Conservation (phyloP, 2,888 invertebrate genomes). For the Hirtodrosophila duncani region DNA sequence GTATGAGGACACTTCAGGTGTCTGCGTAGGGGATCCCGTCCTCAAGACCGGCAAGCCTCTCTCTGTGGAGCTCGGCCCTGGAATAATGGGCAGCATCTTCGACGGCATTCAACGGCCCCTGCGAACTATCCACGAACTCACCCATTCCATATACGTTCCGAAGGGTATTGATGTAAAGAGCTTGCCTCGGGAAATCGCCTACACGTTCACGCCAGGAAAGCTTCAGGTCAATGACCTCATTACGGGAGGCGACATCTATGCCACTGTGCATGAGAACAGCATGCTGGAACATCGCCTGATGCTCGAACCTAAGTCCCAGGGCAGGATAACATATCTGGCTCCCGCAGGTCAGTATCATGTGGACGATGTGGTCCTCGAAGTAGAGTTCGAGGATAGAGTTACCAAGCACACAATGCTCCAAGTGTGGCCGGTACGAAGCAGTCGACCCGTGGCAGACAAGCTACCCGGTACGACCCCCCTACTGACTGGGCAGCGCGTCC, state of each 20-base stretch:
- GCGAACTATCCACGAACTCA: conserved; percentile 95
- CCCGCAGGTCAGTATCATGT: conserved; percentile 95
- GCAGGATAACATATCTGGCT: conserved; percentile 96
- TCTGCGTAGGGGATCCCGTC: conserved; percentile 99
- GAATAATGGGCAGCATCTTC: conserved; percentile 99
- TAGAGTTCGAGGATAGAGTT: conserved; percentile 97
- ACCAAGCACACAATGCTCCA: conserved; percentile 96
- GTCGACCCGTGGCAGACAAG: conserved; percentile 97
- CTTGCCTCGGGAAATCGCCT: conserved; percentile 86
- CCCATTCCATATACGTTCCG: conserved; percentile 98
- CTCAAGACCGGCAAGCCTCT: conserved; percentile 98
- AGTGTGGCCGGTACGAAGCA: conserved; percentile 99
- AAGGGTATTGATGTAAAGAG: conserved; percentile 97
- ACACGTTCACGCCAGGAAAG: conserved; percentile 93
- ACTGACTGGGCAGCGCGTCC: conserved; percentile 97
- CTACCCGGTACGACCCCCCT: conserved; percentile 98
- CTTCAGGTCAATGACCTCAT: conserved; percentile 95
- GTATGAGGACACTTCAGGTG: conserved; percentile 97
- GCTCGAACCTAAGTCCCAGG: conserved; percentile 94
- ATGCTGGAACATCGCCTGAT: conserved; percentile 97
- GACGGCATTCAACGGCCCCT: conserved; percentile 99
- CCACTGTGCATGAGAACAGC: conserved; percentile 96
- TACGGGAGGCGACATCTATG: conserved; percentile 98
- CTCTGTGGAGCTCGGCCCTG: conserved; percentile 99
- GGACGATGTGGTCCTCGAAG: conserved; percentile 95